Evolutionary conservation across 2,797 vertebrate genomes (phyloP).

Genomic region (Enteromius viviparus): DNA sequence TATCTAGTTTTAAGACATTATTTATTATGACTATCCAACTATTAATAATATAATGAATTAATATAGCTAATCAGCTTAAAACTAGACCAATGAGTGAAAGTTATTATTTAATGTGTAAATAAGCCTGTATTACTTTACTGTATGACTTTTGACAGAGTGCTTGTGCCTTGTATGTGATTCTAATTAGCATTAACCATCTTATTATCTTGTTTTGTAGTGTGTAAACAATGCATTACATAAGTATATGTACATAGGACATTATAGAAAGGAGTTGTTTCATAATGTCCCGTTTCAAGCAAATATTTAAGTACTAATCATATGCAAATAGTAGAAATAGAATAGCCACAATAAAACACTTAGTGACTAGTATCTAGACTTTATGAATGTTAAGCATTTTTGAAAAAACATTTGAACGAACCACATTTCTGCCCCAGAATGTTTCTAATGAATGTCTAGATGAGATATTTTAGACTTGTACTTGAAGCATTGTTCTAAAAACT

Average conservation of each 20-base stretch:
- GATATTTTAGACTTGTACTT: neutral
- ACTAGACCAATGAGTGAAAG: neutral
- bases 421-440: neutral
- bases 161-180: neutral
- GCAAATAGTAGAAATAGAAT: neutral
- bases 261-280: neutral
- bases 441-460: neutral
- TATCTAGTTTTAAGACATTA: neutral
- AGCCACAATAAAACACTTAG: neutral
- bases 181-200: neutral
- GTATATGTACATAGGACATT: neutral
- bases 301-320: neutral
- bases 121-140: neutral
- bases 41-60: neutral
- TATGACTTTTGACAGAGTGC: no score
- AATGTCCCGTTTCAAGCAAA: neutral
- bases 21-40: neutral
- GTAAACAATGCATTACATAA: neutral
- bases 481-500: conserved; percentile 8
- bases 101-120: neutral
- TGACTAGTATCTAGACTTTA: neutral
- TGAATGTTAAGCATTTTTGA: neutral
- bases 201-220: neutral
- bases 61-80: neutral
- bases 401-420: neutral